A percentile compares a stretch with the other conserved stretches of the same genome.
These are phyloP conservation scores for Glandiceps talaboti DNA, from an alignment of 53 echinoderm and acorn worm species.

Conservation along the genomic window DNA sequence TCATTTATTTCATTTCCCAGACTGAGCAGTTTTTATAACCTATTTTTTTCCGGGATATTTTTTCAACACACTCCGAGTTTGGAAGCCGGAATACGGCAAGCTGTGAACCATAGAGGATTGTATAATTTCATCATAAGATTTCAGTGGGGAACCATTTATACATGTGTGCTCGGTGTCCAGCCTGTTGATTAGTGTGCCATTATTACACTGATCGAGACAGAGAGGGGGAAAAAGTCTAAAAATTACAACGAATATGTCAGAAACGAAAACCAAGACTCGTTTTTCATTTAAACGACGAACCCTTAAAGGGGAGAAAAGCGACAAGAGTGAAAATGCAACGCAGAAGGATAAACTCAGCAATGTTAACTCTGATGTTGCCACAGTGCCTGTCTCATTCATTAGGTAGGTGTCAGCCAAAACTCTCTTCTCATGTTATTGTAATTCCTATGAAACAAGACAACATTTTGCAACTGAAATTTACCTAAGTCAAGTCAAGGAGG, in stretches of 20 bases:
- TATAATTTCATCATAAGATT: background rate
- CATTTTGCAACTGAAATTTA: too few relatives aligned
- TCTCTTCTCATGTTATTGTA: too few relatives aligned
- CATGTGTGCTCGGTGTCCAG: background rate
- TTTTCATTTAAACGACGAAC: conserved; percentile 38
- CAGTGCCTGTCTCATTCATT: background rate
- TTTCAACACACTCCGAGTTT: background rate
- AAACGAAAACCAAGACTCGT: conserved; percentile 35
- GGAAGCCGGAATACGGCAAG: background rate
- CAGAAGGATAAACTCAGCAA: background rate
- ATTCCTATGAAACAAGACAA: too few relatives aligned
- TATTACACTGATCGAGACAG: background rate
- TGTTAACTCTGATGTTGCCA: background rate
- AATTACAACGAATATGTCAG: conserved; percentile 24
- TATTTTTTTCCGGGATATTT: background rate
- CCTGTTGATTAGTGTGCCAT: background rate
- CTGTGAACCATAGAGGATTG: background rate
- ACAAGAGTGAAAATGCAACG: background rate
- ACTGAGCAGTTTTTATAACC: background rate
- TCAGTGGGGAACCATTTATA: background rate
- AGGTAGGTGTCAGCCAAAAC: background rate
- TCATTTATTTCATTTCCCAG: background rate
- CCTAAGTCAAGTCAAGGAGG: too few relatives aligned
- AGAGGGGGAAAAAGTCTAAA: background rate
- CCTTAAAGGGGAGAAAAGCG: conserved; percentile 5